Conservation (phyloP, 1,140 invertebrate genomes). For the Musca vetustissima region DNA sequence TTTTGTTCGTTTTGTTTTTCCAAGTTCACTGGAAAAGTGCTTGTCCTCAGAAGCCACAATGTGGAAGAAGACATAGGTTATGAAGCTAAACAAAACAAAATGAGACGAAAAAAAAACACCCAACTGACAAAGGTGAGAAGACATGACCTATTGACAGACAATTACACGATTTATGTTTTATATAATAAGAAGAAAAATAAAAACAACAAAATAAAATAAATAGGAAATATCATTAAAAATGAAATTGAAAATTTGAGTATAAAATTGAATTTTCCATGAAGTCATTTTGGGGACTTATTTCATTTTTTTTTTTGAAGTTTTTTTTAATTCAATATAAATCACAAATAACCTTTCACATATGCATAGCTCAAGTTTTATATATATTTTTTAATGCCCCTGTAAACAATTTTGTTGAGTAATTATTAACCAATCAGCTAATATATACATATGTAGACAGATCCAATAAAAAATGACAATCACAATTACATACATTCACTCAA, state of each 20-base stretch:
- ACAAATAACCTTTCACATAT: neutral
- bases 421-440: slow-evolving; percentile 22
- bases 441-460: slow-evolving; percentile 22
- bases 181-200: no score
- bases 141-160: slow-evolving; percentile 38
- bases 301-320: no score
- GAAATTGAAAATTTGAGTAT: no score
- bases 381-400: neutral
- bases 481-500: neutral
- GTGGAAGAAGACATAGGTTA: neutral
- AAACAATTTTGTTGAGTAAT: slow-evolving; percentile 24
- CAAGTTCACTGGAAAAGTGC: no score
- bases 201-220: no score
- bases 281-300: no score
- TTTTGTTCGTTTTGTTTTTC: no score
- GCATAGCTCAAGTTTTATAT: slow-evolving; percentile 5
- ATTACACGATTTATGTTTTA: slow-evolving; percentile 33
- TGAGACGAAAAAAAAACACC: neutral
- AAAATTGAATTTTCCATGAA: no score
- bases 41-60: no score
- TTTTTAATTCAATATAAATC: no score
- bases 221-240: no score
- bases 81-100: neutral
- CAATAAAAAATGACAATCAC: slow-evolving; percentile 6
- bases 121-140: slow-evolving; percentile 19